Conservation (phyloP, 2,888 invertebrate species). For the Anagyrus pseudococci region DNA sequence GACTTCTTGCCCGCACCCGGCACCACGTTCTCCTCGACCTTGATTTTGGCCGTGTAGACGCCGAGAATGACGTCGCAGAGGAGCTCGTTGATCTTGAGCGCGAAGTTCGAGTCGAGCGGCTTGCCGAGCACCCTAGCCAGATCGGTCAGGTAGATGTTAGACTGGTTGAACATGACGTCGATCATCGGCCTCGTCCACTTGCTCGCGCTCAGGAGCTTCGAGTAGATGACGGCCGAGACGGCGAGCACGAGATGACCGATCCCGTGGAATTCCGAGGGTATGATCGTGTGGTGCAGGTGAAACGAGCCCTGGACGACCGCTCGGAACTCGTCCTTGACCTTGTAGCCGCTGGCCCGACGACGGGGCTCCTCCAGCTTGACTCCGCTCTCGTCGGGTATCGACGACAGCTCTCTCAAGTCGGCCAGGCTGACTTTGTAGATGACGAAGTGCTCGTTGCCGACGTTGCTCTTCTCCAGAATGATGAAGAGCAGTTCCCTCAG, state of each 20-base stretch:
- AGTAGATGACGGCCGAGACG: slow-evolving; percentile 52
- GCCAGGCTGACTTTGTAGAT: slow-evolving; percentile 44
- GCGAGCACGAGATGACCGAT: slow-evolving; percentile 52
- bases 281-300: slow-evolving; percentile 48
- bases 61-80: slow-evolving; percentile 55
- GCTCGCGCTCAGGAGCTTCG: slow-evolving; percentile 49
- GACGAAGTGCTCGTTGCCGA: slow-evolving; percentile 52
- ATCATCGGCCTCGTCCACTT: slow-evolving; percentile 54
- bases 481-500: slow-evolving; percentile 49
- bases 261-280: slow-evolving; percentile 47
- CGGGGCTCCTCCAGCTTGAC: slow-evolving; percentile 40
- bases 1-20: slow-evolving; percentile 49
- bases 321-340: slow-evolving; percentile 48
- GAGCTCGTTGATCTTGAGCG: slow-evolving; percentile 49
- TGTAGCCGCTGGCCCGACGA: slow-evolving; percentile 49
- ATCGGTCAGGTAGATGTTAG: slow-evolving; percentile 55
- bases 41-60: slow-evolving; percentile 54
- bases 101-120: slow-evolving; percentile 48
- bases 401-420: slow-evolving; percentile 39
- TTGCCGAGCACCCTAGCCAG: slow-evolving; percentile 50
- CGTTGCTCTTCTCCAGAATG: slow-evolving; percentile 53
- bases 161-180: slow-evolving; percentile 57
- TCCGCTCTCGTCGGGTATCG: slow-evolving; percentile 34
- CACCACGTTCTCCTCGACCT: slow-evolving; percentile 49
- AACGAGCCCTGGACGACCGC: slow-evolving; percentile 53